A percentile compares a stretch with the other conserved stretches of the same genome.
Conservation (phyloP, 2,113 vertebrate genomes). For the Sphaerodactylus townsendi region DNA sequence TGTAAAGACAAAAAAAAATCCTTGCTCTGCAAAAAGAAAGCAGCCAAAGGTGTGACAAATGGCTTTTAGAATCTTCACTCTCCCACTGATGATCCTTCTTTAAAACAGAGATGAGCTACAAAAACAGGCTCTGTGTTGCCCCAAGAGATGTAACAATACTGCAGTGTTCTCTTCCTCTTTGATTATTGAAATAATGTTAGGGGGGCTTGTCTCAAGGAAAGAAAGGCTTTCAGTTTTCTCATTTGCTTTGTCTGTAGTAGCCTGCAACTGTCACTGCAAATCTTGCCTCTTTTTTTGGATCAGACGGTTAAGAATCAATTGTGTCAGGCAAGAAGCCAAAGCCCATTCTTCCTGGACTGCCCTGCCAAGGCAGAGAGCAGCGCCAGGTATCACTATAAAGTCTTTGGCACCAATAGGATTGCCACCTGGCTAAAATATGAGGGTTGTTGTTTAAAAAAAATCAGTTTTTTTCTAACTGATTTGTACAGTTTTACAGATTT, state of each 20-base stretch:
- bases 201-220: not conserved
- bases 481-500: no score
- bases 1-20: not conserved
- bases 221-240: constrained; percentile 15
- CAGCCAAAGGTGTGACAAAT: accelerated
- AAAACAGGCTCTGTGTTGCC: not conserved
- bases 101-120: accelerated
- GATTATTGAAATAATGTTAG: not conserved
- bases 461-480: no score
- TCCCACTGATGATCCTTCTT: not conserved
- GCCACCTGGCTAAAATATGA: constrained; percentile 2
- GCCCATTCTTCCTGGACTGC: constrained; percentile 16
- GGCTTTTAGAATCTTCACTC: no score
- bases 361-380: not conserved
- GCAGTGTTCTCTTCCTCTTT: not conserved
- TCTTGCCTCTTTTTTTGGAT: constrained; percentile 25
- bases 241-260: constrained; percentile 17
- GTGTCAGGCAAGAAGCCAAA: constrained; percentile 46
- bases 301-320: constrained; percentile 33
- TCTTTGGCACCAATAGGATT: constrained; percentile 11
- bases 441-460: not conserved
- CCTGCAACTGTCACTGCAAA: constrained; percentile 26
- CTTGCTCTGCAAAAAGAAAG: not conserved
- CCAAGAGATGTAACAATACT: not conserved
- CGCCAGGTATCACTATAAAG: not conserved